Evolutionary conservation across 2,113 vertebrate genomes (phyloP), one percentile per base, ranked within the genome.

Genomic region (Prionailurus viverrinus): DNA sequence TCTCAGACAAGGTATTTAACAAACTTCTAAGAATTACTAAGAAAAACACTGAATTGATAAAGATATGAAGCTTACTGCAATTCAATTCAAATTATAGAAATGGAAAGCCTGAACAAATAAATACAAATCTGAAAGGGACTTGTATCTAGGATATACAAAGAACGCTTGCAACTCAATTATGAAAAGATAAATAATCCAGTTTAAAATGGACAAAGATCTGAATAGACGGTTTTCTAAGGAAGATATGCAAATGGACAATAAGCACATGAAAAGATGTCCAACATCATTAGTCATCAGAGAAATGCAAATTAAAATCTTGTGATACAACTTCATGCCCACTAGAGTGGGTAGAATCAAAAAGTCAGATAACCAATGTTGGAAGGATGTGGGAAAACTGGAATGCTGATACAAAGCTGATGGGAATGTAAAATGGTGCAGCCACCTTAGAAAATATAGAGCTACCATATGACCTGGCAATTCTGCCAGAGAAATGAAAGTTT

Each of bases 11-110:
- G 15, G 5, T 76, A 81, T 63, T 91, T 78, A 66, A 79, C 31
- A 97, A 80, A 90, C 4, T 73, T 95, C 29, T 87, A 55, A 89
- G 92, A 41, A 33, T 55, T 10, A 41, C 33, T 76, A 84, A 74
- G 27, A 89, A 84, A 91, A 95, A 53, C 25, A 84, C 13, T 68
- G 27, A 71, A 53, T 68, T 84, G 39, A 58, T 61, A 93, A 89
- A 58, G 19, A 80, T 91, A 41, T 51, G 18, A 89, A 48, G 13
- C 94, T 82, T 12, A 94, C 29, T 66, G 25, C 7, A 83, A 87
- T 69, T 92, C 36, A 82, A 58, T 58, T 87, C 27, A 65, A 95
- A 89, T 51, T 74, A 61, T 73, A 76, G 13, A 91, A 91, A 84
- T 83, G 39, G 25, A 66, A 96, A 87, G 68, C 21, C 13, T 51